These are phyloP conservation scores for Sinodicranocentrus sp. DNA, from an alignment of 2,888 invertebrate genomes.

Conservation along the genomic window DNA sequence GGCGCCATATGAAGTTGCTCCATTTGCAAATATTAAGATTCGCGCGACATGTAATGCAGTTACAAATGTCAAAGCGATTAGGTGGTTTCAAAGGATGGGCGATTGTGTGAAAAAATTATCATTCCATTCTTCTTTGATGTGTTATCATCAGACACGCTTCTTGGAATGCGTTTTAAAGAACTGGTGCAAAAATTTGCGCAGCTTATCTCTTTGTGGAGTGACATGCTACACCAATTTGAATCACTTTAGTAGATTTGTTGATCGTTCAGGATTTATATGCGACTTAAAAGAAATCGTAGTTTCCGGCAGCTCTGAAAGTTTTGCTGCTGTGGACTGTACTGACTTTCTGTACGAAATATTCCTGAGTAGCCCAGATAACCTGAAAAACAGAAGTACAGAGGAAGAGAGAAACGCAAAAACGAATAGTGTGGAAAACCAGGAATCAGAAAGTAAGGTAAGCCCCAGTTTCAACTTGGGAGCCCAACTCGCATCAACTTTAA, in stretches of 20 bases:
- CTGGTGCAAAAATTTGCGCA: conserved; percentile 37
- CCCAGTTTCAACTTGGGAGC: too few relatives aligned
- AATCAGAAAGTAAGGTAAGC: too few relatives aligned
- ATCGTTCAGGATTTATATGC: background rate
- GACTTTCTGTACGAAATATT: too few relatives aligned
- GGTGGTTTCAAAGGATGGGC: conserved; percentile 31
- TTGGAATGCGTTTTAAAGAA: conserved; percentile 32
- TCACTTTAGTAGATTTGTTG: conserved; percentile 35
- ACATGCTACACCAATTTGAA: background rate
- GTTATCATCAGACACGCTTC: conserved; percentile 38
- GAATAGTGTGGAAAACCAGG: too few relatives aligned
- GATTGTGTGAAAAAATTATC: background rate
- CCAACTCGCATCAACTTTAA: too few relatives aligned
- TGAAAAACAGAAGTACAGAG: too few relatives aligned
- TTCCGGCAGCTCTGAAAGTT: too few relatives aligned
- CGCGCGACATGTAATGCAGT: background rate
- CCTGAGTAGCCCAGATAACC: too few relatives aligned
- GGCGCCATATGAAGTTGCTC: background rate
- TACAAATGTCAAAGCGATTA: background rate
- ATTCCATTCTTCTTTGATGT: conserved; percentile 16
- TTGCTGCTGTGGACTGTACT: too few relatives aligned
- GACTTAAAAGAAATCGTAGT: conserved; percentile 14
- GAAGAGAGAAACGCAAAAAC: too few relatives aligned
- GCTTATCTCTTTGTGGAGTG: conserved; percentile 9
- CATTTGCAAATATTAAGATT: conserved; percentile 21